phyloP scores from a whole-genome alignment of 2,797 vertebrate genomes.

The Xenentodon cancila region DNA sequence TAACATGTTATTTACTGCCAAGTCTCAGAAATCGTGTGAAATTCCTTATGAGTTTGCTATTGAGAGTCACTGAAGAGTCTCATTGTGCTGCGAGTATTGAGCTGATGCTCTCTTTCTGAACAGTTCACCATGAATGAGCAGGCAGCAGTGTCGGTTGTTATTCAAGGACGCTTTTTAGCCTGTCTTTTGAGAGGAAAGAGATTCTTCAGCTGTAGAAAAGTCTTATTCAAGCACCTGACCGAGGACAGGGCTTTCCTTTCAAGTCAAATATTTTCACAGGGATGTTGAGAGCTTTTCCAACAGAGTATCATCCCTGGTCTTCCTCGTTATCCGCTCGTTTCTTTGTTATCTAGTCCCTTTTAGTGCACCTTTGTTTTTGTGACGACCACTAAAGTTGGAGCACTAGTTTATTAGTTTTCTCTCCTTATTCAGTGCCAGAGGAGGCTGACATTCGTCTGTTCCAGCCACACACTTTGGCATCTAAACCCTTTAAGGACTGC shows the following conservation, averaged over 20 bases:
- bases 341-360: too few species aligned
- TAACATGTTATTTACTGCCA: slow-evolving; percentile 1
- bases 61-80: slow-evolving; percentile 11
- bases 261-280: not conserved
- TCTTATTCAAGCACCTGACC: slow-evolving; percentile 30
- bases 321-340: too few species aligned
- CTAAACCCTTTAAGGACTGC: too few species aligned
- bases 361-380: too few species aligned
- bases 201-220: slow-evolving; percentile 29
- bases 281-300: not conserved
- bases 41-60: not conserved
- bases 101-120: slow-evolving; percentile 28
- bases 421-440: too few species aligned
- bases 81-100: slow-evolving; percentile 25
- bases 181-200: slow-evolving; percentile 23
- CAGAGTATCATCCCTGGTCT: not conserved
- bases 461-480: too few species aligned
- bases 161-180: slow-evolving; percentile 46
- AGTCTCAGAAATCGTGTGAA: slow-evolving; percentile 5
- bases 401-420: too few species aligned
- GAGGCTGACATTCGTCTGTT: too few species aligned
- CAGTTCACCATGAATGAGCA: slow-evolving; percentile 34
- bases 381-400: too few species aligned
- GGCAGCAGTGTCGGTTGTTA: slow-evolving; percentile 16
- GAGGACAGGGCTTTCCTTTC: not conserved